A percentile compares a stretch with the other conserved stretches of the same genome.
Evolutionary conservation across 2,888 invertebrate species (phyloP).

Genomic region (Unio delphinus): DNA sequence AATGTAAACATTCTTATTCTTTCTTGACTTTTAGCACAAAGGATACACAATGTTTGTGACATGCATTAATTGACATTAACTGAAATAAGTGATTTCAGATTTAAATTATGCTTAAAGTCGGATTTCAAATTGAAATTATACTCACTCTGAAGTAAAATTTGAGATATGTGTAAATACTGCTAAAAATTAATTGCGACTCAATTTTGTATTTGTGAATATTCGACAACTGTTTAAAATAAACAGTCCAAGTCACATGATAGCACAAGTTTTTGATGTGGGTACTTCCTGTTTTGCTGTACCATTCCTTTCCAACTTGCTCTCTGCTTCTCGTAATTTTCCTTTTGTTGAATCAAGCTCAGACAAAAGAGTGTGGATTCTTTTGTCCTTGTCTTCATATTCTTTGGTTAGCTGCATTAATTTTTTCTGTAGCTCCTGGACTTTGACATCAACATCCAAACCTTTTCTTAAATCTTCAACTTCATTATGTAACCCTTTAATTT

Average conservation of each 20-base stretch:
- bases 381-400: slow-evolving; percentile 49
- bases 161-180: no score
- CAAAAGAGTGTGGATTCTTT: slow-evolving; percentile 37
- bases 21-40: no score
- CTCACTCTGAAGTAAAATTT: no score
- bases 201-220: no score
- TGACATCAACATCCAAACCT: slow-evolving; percentile 28
- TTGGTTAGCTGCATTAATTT: slow-evolving; percentile 43
- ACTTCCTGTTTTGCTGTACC: slow-evolving; percentile 1
- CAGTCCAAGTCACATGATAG: slow-evolving; percentile 23
- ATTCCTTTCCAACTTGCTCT: slow-evolving; percentile 3
- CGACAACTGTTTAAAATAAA: no score
- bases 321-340: slow-evolving; percentile 33
- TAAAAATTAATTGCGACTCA: no score
- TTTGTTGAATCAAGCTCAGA: slow-evolving; percentile 42
- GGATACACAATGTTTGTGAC: no score
- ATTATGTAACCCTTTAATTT: slow-evolving; percentile 30
- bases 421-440: slow-evolving; percentile 42
- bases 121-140: no score
- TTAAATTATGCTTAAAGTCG: no score
- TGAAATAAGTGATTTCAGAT: no score
- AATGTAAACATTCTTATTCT: no score
- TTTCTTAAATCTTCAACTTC: slow-evolving; percentile 8
- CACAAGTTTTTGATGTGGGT: slow-evolving; percentile 34
- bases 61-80: no score